Base-by-base conservation (phyloP, 2,888 invertebrate species). In the Oxyteleia sp. region DNA sequence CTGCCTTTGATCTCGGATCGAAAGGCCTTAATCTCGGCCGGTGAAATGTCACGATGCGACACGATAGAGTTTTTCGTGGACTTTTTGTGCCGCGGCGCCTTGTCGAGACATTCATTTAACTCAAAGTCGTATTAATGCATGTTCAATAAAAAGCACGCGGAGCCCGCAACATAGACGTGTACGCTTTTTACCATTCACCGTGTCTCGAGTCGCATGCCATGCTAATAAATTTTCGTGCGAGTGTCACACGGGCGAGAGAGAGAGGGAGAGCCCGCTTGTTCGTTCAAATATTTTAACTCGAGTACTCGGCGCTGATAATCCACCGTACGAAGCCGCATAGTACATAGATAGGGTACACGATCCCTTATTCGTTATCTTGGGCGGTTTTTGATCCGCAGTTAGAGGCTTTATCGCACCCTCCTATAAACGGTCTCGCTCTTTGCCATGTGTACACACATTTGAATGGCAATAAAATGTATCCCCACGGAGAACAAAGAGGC, bases 101-200 rank as follows among this genome's bases (percentile, higher is more conserved):
- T 81, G 81, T 81, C 68, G 81, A 68, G 81, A 74, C 76, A 82
- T 82, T 82, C 82, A 75, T 81, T 81, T 81, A 64, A 38, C 79
- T 83, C 83, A 78, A 83, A 79, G 79, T 83, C 79, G 68, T 79
- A 83, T 83, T 83, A 83, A 83, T 83, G 83, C 83, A 79, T 66
- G 83, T 83, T 75, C 79, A 74, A n/a, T n/a, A n/a, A n/a, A n/a
- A n/a, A n/a, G n/a, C n/a, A n/a, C n/a, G n/a, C n/a, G n/a, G n/a
- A n/a, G n/a, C n/a, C n/a, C n/a, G n/a, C n/a, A n/a, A n/a, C n/a
- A n/a, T n/a, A n/a, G n/a, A n/a, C n/a, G n/a, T n/a, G n/a, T n/a
- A n/a, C n/a, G n/a, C n/a, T n/a, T n/a, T n/a, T n/a, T n/a, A n/a
- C n/a, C n/a, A n/a, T n/a, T n/a, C n/a, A n/a, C n/a, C n/a, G n/a